Evolutionary conservation across 2,113 vertebrate species (phyloP), one percentile per base, ranked within the genome.

Genomic region (Callionymus lyra): DNA sequence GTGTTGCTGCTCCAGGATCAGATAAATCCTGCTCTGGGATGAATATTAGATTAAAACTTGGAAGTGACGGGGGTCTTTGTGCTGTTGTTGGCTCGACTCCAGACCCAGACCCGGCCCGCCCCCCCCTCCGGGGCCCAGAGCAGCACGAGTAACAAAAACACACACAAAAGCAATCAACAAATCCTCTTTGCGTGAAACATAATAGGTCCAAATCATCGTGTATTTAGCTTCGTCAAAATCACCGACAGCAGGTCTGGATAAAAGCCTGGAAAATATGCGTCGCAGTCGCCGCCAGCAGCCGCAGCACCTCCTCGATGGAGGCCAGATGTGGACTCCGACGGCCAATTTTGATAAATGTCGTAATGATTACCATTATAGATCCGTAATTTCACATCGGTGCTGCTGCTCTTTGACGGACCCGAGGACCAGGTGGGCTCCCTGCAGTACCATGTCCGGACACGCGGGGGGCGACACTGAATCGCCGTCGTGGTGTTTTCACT

Each of bases 211-310:
- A 87, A 86, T 67, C 78, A 67, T 67, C 76, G 57, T 81, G 78
- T 68, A 83, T 87, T 87, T 83, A 87, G 78, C 70, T 83, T 88
- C 68, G 76, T 87, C 80, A 88, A n/a, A 86, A 85, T 86, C 76
- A 79, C 75, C 82, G 80, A 84, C 70, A 87, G 79, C 59, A 74
- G 80, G 52, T 65, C 38, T 66, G 76, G 74, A 85, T 80, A 87
- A 78, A 76, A 65, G 62, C 72, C 64, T 77, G 75, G 82, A 90
- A 89, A 86, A 60, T 85, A 86, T 86, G 74, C 67, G 67, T 74
- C 77, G 77, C 79, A 76, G 69, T 81, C 76, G 60, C 85, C 75
- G 82, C 71, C 82, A 86, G 85, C 85, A 76, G 38, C 59, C 71
- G 79, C 70, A 63, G 68, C 66, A 74, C 58, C 81, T 72, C 59